These are phyloP conservation scores for Stegodyphus dumicola DNA, from an alignment of 1,140 invertebrate genomes.

Conservation along the genomic window DNA sequence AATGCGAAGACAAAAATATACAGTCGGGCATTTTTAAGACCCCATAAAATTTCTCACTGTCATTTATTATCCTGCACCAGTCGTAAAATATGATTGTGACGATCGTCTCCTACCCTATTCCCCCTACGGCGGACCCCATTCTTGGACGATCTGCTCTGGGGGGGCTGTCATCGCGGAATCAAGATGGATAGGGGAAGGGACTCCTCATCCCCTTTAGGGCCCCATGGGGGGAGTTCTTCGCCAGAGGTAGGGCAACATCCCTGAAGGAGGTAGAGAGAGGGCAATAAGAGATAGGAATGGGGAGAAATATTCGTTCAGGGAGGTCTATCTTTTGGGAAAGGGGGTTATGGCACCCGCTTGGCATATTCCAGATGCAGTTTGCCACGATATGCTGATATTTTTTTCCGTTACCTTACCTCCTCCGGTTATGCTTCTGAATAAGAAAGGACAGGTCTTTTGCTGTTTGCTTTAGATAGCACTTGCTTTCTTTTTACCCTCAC, in stretches of 20 bases:
- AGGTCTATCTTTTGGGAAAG: conserved; percentile 28
- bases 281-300: conserved; percentile 1
- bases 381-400: conserved; percentile 1
- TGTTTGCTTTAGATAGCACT: too few relatives aligned
- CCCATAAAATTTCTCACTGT: conserved; percentile 47
- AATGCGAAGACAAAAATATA: conserved; percentile 39
- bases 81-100: conserved; percentile 57
- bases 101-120: conserved; percentile 1
- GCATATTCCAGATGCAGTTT: conserved; percentile 46
- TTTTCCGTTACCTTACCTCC: too few relatives aligned
- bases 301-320: conserved; percentile 14
- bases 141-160: conserved; percentile 4
- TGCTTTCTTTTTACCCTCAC: too few relatives aligned
- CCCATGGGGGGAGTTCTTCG: neutral
- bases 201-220: neutral
- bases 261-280: conserved; percentile 20
- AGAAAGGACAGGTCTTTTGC: too few relatives aligned
- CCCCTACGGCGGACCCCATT: neutral
- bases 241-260: conserved; percentile 16
- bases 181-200: conserved; percentile 45
- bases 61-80: conserved; percentile 49
- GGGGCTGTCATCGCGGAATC: conserved; percentile 53
- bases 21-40: conserved; percentile 49
- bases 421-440: too few relatives aligned
- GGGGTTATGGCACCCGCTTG: conserved; percentile 51